Conservation (phyloP, 2,888 invertebrate genomes). For the Mythimna lalbum region DNA sequence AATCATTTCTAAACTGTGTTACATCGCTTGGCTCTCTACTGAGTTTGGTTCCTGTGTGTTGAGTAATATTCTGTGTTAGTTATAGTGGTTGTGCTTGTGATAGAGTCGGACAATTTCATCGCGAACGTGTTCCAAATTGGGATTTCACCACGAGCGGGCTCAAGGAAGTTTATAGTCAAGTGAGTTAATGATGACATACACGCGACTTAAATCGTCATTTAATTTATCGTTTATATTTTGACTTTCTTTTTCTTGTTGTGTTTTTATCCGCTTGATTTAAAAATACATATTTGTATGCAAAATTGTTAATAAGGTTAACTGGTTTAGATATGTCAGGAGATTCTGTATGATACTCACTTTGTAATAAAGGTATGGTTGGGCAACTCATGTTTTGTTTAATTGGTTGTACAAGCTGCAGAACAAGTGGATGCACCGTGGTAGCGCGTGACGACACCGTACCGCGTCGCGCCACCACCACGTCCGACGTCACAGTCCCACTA, state of each 20-base stretch:
- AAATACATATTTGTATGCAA: conserved; percentile 24
- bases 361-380: conserved; percentile 13
- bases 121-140: conserved; percentile 88
- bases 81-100: conserved; percentile 88
- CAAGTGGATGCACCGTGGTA: conserved; percentile 34
- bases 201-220: conserved; percentile 38
- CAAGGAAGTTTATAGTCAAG: conserved; percentile 90
- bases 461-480: conserved; percentile 60
- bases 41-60: conserved; percentile 86
- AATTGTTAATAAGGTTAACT: conserved; percentile 33
- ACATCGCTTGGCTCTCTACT: conserved; percentile 77
- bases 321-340: conserved; percentile 26
- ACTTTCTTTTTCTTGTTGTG: conserved; percentile 57
- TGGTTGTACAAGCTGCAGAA: conserved; percentile 24
- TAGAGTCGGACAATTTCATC: conserved; percentile 88
- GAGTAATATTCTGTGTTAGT: conserved; percentile 89
- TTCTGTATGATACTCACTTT: not conserved
- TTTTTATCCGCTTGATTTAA: conserved; percentile 27
- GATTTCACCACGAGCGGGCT: conserved; percentile 91
- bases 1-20: conserved; percentile 75
- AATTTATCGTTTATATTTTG: conserved; percentile 39
- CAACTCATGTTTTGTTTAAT: conserved; percentile 8
- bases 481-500: conserved; percentile 62
- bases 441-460: conserved; percentile 58
- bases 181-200: conserved; percentile 75